These are phyloP conservation scores for Drepanosiphum platanoidis DNA, from an alignment of 2,888 invertebrate genomes.

Conservation along the genomic window DNA sequence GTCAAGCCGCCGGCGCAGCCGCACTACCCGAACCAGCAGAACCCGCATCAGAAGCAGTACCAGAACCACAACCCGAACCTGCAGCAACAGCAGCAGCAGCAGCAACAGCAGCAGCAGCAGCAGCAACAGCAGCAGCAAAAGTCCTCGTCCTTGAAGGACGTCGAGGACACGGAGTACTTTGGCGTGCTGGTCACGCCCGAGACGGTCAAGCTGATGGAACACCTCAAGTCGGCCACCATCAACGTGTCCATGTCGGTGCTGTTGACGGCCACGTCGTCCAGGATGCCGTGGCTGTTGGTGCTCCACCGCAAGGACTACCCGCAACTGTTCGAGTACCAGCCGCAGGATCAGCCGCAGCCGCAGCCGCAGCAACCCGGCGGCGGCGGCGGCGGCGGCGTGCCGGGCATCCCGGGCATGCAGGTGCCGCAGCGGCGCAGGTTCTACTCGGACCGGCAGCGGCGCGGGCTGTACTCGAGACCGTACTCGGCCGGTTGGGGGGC, in stretches of 20 bases:
- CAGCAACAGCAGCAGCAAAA: conserved; percentile 71
- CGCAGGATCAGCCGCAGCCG: background rate
- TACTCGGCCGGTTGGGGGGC: background rate
- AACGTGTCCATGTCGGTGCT: conserved; percentile 71
- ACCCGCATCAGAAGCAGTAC: conserved; percentile 68
- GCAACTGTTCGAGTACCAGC: conserved; percentile 43
- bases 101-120: conserved; percentile 66
- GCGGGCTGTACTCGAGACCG: background rate
- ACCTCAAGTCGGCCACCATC: conserved; percentile 66
- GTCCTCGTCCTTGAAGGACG: conserved; percentile 60
- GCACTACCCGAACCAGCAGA: conserved; percentile 69
- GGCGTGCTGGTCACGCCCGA: conserved; percentile 62
- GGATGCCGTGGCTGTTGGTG: conserved; percentile 62
- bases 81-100: conserved; percentile 72
- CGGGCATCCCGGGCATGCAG: conserved; percentile 11
- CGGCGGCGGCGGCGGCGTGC: background rate
- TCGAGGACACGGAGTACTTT: conserved; percentile 63
- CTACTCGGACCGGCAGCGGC: conserved; percentile 31
- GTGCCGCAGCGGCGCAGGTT: conserved; percentile 21
- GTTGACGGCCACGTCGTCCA: conserved; percentile 65
- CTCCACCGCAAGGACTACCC: conserved; percentile 58
- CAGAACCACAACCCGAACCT: conserved; percentile 49
- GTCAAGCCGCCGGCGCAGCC: conserved; percentile 72
- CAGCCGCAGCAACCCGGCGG: background rate
- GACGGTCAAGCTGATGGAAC: conserved; percentile 57